phyloP scores from a whole-genome alignment of 2,888 invertebrate species.

The Phengaris arion region DNA sequence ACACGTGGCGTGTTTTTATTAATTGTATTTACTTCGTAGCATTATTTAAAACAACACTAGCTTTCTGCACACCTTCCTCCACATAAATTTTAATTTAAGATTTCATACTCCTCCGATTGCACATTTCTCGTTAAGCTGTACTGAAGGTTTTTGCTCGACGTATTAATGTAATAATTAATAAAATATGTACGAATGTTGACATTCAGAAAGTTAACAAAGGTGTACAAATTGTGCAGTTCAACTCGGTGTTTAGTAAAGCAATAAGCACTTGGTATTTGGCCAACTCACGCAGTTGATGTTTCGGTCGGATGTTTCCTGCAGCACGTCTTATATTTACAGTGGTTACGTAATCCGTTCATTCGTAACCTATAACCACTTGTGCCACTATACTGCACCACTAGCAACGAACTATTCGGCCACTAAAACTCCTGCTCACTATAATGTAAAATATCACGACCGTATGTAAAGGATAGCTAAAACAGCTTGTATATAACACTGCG shows the following conservation, averaged over 20 bases:
- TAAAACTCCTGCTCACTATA: background rate
- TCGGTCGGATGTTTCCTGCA: slow-evolving; percentile 38
- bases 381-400: background rate
- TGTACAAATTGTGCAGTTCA: slow-evolving; percentile 39
- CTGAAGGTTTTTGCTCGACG: too few species aligned
- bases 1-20: too few species aligned
- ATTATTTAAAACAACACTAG: too few species aligned
- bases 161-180: slow-evolving; percentile 6
- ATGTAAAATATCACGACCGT: background rate
- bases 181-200: slow-evolving; percentile 39
- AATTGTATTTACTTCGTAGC: too few species aligned
- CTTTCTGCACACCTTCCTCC: too few species aligned
- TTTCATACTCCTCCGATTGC: too few species aligned
- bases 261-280: slow-evolving; percentile 45
- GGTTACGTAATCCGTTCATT: background rate
- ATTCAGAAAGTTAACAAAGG: slow-evolving; percentile 38
- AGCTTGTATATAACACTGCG: slow-evolving; percentile 43
- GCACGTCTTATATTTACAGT: slow-evolving; percentile 1
- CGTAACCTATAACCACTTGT: background rate
- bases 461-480: background rate
- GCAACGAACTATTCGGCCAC: background rate
- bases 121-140: too few species aligned
- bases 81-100: too few species aligned
- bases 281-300: slow-evolving; percentile 48
- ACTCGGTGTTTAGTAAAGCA: slow-evolving; percentile 41